These are phyloP conservation scores for Drosophila asahinai DNA, from an alignment of 1,140 invertebrate genomes.

Conservation along the genomic window DNA sequence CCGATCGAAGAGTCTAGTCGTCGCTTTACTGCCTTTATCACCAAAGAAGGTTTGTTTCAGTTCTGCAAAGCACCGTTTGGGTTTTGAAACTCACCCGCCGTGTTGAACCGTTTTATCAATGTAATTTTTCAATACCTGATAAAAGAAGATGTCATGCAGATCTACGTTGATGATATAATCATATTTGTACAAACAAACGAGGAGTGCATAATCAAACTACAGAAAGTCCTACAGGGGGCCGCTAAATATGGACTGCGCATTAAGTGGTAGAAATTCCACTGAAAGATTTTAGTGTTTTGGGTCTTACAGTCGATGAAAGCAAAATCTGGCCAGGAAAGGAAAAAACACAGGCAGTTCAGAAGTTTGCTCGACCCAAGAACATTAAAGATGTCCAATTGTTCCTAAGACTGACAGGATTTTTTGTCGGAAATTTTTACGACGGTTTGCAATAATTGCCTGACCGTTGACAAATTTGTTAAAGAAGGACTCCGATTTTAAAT, in stretches of 20 bases:
- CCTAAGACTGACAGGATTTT: background rate
- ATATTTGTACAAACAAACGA: background rate
- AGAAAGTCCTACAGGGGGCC: background rate
- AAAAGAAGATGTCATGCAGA: background rate
- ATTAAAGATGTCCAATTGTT: background rate
- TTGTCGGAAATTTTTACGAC: background rate
- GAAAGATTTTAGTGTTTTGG: background rate
- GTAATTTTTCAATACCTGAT: background rate
- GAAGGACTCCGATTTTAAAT: background rate
- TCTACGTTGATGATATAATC: background rate
- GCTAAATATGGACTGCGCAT: background rate
- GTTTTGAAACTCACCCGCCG: background rate
- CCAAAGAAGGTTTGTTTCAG: background rate
- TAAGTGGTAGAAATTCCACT: background rate
- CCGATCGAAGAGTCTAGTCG: background rate
- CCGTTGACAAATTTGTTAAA: constrained; percentile 6
- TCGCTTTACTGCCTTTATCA: background rate
- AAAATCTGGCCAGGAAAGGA: no score
- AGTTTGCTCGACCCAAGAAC: no score
- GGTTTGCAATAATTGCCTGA: background rate
- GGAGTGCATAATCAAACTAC: background rate
- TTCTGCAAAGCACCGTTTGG: constrained; percentile 1
- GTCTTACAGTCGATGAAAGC: background rate
- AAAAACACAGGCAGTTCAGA: no score
- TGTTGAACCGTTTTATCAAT: background rate